These are phyloP conservation scores for Tigriopus japonicus DNA, from an alignment of 1,140 invertebrate species.

Conservation along the genomic window DNA sequence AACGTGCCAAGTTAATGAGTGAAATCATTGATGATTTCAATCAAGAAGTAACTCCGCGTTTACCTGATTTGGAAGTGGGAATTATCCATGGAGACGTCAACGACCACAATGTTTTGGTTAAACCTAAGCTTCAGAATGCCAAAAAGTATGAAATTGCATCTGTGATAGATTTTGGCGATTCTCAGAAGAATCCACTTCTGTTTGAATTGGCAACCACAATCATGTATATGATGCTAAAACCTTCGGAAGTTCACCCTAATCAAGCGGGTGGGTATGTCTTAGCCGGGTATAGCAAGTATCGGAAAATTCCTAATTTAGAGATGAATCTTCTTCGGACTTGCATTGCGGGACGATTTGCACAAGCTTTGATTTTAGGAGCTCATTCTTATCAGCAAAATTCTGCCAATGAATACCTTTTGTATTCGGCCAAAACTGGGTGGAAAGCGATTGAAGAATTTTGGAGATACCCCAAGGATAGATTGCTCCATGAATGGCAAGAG, in stretches of 20 bases:
- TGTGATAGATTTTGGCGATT: conserved; percentile 67
- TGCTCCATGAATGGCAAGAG: no score
- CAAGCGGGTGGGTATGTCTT: conserved; percentile 46
- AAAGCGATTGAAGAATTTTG: conserved; percentile 39
- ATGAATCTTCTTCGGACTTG: conserved; percentile 15
- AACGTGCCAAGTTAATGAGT: conserved; percentile 35
- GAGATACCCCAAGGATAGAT: conserved; percentile 23
- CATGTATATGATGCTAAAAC: conserved; percentile 53
- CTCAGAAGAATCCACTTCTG: conserved; percentile 44
- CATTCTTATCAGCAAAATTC: conserved; percentile 52
- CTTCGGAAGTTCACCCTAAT: conserved; percentile 32
- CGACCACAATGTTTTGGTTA: conserved; percentile 63
- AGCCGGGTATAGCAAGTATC: conserved; percentile 44
- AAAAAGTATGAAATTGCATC: conserved; percentile 26
- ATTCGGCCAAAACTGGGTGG: conserved; percentile 44
- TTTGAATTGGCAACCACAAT: conserved; percentile 63
- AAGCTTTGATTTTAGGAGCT: conserved; percentile 55
- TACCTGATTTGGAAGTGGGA: conserved; percentile 39
- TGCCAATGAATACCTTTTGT: conserved; percentile 51
- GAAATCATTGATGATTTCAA: conserved; percentile 46
- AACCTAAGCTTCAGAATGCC: background rate
- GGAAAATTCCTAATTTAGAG: conserved; percentile 41
- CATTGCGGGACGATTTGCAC: conserved; percentile 26
- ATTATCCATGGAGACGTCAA: conserved; percentile 77
- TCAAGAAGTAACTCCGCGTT: conserved; percentile 34